These are phyloP conservation scores for Cherax destructor DNA, from an alignment of 1,140 invertebrate species.

Conservation along the genomic window DNA sequence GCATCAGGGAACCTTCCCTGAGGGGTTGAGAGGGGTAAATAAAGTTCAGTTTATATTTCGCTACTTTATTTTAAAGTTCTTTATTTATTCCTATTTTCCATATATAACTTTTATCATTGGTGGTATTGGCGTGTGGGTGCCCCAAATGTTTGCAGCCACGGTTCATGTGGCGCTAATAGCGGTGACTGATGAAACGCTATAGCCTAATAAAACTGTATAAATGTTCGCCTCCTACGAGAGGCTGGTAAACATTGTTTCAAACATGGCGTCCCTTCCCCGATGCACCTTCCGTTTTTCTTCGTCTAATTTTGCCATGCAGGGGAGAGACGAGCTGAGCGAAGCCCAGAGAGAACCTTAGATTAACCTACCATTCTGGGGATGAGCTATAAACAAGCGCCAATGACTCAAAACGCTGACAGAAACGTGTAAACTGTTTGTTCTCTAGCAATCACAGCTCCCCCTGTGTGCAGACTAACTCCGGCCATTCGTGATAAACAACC, in stretches of 20 bases:
- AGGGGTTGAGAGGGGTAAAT: too few relatives aligned
- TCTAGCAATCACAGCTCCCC: conserved; percentile 55
- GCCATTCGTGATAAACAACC: conserved; percentile 46
- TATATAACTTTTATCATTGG: too few relatives aligned
- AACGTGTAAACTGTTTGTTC: conserved; percentile 65
- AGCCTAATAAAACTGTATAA: conserved; percentile 67
- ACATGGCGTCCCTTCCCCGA: background rate
- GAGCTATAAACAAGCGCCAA: conserved; percentile 61
- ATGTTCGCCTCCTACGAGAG: conserved; percentile 54
- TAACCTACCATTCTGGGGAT: conserved; percentile 28
- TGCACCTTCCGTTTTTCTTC: background rate
- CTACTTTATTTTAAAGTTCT: background rate
- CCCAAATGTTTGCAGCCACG: conserved; percentile 41
- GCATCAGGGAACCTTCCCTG: background rate
- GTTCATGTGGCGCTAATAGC: conserved; percentile 56
- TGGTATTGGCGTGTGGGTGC: conserved; percentile 26
- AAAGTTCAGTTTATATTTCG: background rate
- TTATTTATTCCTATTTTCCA: too few relatives aligned
- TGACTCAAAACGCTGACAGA: conserved; percentile 66
- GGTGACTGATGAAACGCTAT: conserved; percentile 67
- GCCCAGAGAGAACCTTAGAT: conserved; percentile 7
- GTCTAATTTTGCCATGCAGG: background rate
- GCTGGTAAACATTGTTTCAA: conserved; percentile 54
- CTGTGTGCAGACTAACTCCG: conserved; percentile 44
- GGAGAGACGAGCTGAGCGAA: conserved; percentile 27